These are phyloP conservation scores for Porites australiensis DNA, from an alignment of 64 coral and sea anemone genomes.

Conservation along the genomic window DNA sequence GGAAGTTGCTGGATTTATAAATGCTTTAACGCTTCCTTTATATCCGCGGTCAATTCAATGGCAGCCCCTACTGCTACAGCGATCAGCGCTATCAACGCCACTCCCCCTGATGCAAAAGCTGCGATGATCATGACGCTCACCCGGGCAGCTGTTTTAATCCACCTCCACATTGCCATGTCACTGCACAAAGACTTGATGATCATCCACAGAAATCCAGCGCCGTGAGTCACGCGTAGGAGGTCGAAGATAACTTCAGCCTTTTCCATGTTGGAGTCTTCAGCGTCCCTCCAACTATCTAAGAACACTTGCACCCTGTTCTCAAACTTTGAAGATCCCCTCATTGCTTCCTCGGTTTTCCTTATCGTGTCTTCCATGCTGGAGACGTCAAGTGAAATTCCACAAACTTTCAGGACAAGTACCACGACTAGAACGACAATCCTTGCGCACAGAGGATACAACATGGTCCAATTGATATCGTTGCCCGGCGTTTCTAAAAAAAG, in stretches of 20 bases:
- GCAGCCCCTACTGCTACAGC: background rate
- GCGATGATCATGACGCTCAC: conserved; percentile 40
- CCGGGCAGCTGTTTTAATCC: conserved; percentile 4
- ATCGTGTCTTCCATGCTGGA: background rate
- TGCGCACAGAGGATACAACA: background rate
- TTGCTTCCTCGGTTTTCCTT: background rate
- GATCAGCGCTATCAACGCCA: conserved; percentile 30
- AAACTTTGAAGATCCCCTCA: conserved; percentile 8
- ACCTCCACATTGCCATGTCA: conserved; percentile 22
- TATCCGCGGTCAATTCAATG: conserved; percentile 8
- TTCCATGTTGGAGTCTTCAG: background rate
- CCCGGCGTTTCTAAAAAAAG: too few relatives aligned
- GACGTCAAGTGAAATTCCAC: background rate
- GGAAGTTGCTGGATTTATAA: background rate
- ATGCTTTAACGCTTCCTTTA: conserved; percentile 19
- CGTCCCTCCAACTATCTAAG: conserved; percentile 11
- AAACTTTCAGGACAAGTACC: conserved; percentile 20
- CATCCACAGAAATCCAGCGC: conserved; percentile 40
- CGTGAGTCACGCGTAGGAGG: background rate
- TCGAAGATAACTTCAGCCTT: conserved; percentile 47
- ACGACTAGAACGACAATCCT: background rate
- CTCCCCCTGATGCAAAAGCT: conserved; percentile 21
- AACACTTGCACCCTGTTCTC: conserved; percentile 4
- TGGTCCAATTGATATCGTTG: too few relatives aligned
- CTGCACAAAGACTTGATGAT: conserved; percentile 40